Evolutionary conservation across 2,888 invertebrate species (phyloP).

Genomic region (Tolmerus cingulatus): DNA sequence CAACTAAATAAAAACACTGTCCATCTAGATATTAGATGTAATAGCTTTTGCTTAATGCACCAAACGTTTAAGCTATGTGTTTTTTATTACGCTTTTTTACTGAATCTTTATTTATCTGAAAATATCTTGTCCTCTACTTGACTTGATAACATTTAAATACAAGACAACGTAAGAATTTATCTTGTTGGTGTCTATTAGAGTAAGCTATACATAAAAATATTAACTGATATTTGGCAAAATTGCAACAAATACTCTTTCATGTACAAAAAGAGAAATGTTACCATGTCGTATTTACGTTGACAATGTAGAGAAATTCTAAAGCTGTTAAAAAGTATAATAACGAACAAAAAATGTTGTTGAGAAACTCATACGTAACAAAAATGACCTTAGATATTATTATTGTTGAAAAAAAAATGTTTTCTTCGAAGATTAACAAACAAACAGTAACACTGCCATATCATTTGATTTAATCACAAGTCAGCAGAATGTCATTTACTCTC

Average conservation of each 20-base stretch:
- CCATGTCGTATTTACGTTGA: constrained; percentile 17
- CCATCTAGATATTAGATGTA: neutral
- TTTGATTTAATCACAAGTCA: constrained; percentile 4
- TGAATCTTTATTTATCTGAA: neutral
- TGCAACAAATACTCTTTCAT: constrained; percentile 13
- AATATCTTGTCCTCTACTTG: neutral
- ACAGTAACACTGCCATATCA: constrained; percentile 39
- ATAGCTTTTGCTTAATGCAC: neutral
- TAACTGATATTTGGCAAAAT: neutral
- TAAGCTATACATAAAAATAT: neutral
- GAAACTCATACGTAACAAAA: constrained; percentile 4
- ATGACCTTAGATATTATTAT: neutral
- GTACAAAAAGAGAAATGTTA: constrained; percentile 28
- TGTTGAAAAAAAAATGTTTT: neutral
- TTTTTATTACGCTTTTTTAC: neutral
- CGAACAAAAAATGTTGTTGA: constrained; percentile 7
- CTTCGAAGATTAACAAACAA: neutral
- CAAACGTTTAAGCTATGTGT: neutral
- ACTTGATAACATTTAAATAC: neutral
- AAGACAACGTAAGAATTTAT: neutral
- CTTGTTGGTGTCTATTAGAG: constrained; percentile 14
- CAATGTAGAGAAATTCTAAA: constrained; percentile 24
- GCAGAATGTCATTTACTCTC: constrained; percentile 6
- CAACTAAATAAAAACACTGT: neutral
- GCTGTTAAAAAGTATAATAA: neutral